Percentiles rank a stretch among this genome's conserved stretches.
These are phyloP conservation scores for Apodemus speciosus DNA, from an alignment of 2,113 vertebrate genomes.

Conservation along the genomic window DNA sequence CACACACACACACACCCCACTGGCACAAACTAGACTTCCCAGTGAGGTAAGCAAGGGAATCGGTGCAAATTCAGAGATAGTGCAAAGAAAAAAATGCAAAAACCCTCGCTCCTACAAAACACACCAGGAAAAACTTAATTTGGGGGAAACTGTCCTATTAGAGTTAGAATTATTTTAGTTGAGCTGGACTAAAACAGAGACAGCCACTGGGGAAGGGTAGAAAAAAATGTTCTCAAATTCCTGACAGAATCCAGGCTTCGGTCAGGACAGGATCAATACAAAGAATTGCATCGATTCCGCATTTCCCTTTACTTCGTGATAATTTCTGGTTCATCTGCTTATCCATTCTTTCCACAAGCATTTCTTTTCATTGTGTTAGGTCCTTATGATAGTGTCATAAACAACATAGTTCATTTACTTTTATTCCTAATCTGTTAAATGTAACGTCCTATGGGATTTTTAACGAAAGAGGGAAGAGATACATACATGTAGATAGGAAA, in stretches of 20 bases:
- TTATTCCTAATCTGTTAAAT: background rate
- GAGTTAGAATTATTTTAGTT: slow-evolving; percentile 2
- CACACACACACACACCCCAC: background rate
- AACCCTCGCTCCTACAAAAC: background rate
- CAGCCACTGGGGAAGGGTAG: background rate
- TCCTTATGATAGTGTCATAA: background rate
- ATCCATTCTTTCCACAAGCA: slow-evolving; percentile 1
- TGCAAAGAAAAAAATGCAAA: background rate
- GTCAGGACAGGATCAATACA: background rate
- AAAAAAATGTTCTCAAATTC: background rate
- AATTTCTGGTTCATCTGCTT: background rate
- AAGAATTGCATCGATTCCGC: background rate
- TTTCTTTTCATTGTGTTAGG: slow-evolving; percentile 31
- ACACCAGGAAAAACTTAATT: background rate
- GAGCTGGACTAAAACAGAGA: background rate
- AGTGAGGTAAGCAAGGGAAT: background rate
- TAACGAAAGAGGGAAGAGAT: background rate
- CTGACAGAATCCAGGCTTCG: background rate
- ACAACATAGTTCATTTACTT: background rate
- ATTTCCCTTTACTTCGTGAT: background rate
- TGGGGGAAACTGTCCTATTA: background rate
- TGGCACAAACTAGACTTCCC: background rate
- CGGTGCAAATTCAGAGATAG: background rate
- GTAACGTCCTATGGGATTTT: background rate
- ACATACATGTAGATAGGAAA: background rate